Evolutionary conservation across 2,113 vertebrate genomes (phyloP).

Genomic region (Limanda limanda): DNA sequence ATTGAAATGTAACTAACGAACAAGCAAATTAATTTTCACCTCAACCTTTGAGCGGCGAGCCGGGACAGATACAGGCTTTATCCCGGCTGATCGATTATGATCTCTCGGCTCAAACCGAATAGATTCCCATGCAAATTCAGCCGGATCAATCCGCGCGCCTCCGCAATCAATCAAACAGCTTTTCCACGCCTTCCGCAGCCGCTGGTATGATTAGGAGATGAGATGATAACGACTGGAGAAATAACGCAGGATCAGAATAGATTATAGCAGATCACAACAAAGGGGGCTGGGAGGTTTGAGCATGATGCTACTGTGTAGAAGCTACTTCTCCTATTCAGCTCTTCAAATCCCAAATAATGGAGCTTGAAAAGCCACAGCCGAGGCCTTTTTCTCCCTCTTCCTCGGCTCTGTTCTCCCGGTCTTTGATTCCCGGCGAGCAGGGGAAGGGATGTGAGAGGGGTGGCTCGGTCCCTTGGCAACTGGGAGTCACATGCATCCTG

Average conservation of each 20-base stretch:
- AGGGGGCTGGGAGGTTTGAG: background rate
- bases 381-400: constrained; percentile 25
- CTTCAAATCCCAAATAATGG: constrained; percentile 37
- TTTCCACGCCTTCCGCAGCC: constrained; percentile 45
- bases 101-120: constrained; percentile 64
- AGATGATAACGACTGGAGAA: constrained; percentile 52
- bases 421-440: constrained; percentile 77
- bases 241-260: constrained; percentile 29
- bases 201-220: constrained; percentile 60
- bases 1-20: constrained; percentile 75
- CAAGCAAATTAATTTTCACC: constrained; percentile 82
- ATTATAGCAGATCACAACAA: constrained; percentile 76
- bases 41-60: constrained; percentile 70
- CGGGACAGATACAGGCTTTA: constrained; percentile 56
- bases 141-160: constrained; percentile 67
- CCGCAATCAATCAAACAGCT: constrained; percentile 68
- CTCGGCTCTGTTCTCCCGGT: constrained; percentile 36
- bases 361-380: constrained; percentile 30
- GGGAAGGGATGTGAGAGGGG: constrained; percentile 42
- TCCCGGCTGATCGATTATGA: constrained; percentile 76
- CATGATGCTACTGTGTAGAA: background rate
- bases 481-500: constrained; percentile 74
- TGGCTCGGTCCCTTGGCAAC: constrained; percentile 74
- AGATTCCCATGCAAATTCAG: constrained; percentile 79
- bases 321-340: constrained; percentile 1